Base-by-base conservation (phyloP, 2,888 invertebrate genomes). In the Pemphredon lugubris region DNA sequence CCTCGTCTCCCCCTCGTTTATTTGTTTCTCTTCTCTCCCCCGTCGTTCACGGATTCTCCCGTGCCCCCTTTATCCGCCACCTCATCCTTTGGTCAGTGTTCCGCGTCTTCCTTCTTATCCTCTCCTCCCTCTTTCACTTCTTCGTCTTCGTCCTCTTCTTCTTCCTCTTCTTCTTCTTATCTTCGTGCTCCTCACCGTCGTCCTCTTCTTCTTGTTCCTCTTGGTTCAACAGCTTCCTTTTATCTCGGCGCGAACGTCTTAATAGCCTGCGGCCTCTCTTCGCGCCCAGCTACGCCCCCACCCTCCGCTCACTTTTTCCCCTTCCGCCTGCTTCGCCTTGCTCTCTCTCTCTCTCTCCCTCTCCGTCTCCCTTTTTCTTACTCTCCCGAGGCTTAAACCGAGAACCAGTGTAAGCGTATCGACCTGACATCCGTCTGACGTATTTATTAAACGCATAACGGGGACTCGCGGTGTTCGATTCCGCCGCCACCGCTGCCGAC, bases 191-290 rank as follows among this genome's bases (percentile, higher is more conserved):
- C 40, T 30, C 9, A 20, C 3, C 40, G 0, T 20, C 51, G 30
- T 42, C 63, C 47, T 58, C 51, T 55, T 60, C 67, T 73, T 72
- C 72, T 64, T 71, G 40, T 51, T 74, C 44, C 42, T 47, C 53
- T 54, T 61, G 54, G 37, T 60, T 70, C 74, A 72, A 69, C 81
- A 81, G 70, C 81, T 81, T 79, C 69, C 79, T 81, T 81, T 81
- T 77, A 79, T 81, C 81, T 79, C 71, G 74, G 79, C 70, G 81
- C 77, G 79, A 81, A 81, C 79, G 81, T 81, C 81, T 81, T 81
- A 81, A 81, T 81, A 81, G 77, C 77, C 68, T 79, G 74, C 73
- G 67, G 76, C 73, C 67, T 71, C 79, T 79, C 73, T 76, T 79
- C 75, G 69, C 70, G 63, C 76, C 72, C 63, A 21, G 7, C 26